phyloP scores from a whole-genome alignment of 2,888 invertebrate species.

The Perizoma flavofasciatum region DNA sequence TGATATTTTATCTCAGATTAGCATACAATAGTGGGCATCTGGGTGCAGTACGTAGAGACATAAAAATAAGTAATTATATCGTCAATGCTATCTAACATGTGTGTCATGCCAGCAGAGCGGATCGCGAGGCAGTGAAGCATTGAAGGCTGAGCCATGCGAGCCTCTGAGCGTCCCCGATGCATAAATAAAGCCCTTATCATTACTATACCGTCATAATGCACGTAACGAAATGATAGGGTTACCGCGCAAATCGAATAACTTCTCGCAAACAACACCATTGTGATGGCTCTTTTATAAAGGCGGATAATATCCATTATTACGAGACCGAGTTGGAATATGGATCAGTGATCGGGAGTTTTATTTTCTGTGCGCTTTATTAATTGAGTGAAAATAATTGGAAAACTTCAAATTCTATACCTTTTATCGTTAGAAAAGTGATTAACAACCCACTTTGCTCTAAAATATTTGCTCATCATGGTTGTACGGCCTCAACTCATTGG shows the following conservation, averaged over 20 bases:
- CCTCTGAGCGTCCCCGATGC: constrained; percentile 50
- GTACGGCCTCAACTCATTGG: constrained; percentile 1
- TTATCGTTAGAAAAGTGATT: too few relatives aligned
- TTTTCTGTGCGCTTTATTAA: background rate
- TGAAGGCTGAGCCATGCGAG: constrained; percentile 36
- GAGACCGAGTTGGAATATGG: background rate
- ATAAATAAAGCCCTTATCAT: constrained; percentile 63
- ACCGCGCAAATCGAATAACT: constrained; percentile 8
- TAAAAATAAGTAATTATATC: constrained; percentile 29
- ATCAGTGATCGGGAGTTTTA: background rate
- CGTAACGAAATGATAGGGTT: constrained; percentile 5
- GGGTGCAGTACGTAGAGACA: constrained; percentile 27
- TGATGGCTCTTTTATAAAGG: constrained; percentile 4
- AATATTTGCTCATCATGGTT: background rate
- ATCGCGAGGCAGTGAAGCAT: constrained; percentile 44
- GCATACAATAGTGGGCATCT: constrained; percentile 38
- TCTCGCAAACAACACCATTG: constrained; percentile 6
- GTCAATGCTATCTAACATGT: constrained; percentile 26
- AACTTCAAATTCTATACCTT: too few relatives aligned
- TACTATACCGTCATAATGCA: constrained; percentile 27
- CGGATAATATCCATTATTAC: constrained; percentile 4
- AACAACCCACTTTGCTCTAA: background rate
- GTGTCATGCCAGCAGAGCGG: constrained; percentile 40
- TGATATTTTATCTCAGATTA: constrained; percentile 27
- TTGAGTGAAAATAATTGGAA: too few relatives aligned